These are phyloP conservation scores for Blennius ocellaris DNA, from an alignment of 2,113 vertebrate species.

Conservation along the genomic window DNA sequence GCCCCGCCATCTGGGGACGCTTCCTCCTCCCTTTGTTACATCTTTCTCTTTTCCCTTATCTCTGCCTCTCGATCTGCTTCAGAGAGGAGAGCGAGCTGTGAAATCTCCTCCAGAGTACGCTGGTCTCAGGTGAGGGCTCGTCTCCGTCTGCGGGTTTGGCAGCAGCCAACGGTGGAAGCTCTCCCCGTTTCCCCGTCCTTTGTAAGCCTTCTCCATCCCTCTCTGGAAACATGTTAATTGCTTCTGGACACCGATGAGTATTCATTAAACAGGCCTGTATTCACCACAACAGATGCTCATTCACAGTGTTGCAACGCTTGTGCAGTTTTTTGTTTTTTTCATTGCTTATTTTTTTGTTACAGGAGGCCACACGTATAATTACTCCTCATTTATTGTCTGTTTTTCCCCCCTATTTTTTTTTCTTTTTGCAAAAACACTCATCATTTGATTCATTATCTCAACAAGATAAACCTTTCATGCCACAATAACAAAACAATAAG, in stretches of 20 bases:
- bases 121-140: slow-evolving; percentile 65
- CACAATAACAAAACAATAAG: slow-evolving; percentile 7
- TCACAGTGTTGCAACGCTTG: slow-evolving; percentile 20
- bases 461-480: background rate
- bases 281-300: slow-evolving; percentile 67
- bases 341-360: background rate
- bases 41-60: slow-evolving; percentile 30
- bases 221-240: slow-evolving; percentile 71
- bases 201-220: slow-evolving; percentile 34
- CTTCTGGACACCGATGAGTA: slow-evolving; percentile 74
- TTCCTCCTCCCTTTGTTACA: slow-evolving; percentile 63
- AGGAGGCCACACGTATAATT: slow-evolving; percentile 30
- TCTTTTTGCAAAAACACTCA: background rate
- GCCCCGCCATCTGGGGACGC: slow-evolving; percentile 68
- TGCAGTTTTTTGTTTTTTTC: slow-evolving; percentile 1
- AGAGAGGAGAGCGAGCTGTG: slow-evolving; percentile 45
- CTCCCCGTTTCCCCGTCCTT: slow-evolving; percentile 31
- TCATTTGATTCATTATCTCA: slow-evolving; percentile 1
- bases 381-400: slow-evolving; percentile 13
- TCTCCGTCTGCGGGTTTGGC: slow-evolving; percentile 62
- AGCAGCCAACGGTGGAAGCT: slow-evolving; percentile 9
- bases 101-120: slow-evolving; percentile 37
- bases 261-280: slow-evolving; percentile 59
- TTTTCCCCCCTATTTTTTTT: slow-evolving; percentile 10
- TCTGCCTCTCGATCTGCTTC: slow-evolving; percentile 29